Conservation (phyloP, 2,888 invertebrate species). For the Dryococelus australis region DNA sequence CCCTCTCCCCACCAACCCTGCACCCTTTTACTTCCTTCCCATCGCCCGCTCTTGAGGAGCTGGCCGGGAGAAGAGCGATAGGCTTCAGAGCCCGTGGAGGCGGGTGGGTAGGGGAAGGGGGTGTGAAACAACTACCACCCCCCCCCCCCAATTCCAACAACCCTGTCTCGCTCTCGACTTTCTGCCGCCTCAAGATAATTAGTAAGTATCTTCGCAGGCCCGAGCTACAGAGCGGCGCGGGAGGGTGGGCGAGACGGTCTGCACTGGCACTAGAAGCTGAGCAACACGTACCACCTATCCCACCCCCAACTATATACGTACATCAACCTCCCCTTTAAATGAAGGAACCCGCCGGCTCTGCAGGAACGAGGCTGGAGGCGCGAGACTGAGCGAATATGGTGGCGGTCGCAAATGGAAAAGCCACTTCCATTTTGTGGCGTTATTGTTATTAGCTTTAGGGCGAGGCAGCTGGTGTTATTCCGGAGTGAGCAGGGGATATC, state of each 20-base stretch:
- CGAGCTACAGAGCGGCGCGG: neutral
- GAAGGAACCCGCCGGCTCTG: neutral
- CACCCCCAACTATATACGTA: neutral
- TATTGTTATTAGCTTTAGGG: neutral
- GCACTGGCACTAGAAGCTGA: neutral
- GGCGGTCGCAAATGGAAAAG: neutral
- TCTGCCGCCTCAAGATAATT: constrained; percentile 1
- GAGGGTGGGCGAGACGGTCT: neutral
- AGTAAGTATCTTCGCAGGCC: neutral
- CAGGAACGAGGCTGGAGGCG: neutral
- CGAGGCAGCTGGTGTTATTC: neutral
- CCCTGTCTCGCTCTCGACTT: neutral
- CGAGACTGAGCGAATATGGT: neutral
- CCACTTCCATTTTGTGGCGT: neutral
- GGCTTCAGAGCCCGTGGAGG: neutral
- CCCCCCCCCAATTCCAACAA: neutral
- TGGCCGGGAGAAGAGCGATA: neutral
- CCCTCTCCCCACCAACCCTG: neutral
- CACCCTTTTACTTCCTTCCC: neutral
- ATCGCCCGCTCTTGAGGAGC: neutral
- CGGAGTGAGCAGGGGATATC: neutral
- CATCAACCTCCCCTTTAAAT: neutral
- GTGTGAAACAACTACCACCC: neutral
- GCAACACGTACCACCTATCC: neutral
- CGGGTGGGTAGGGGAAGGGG: neutral